Evolutionary conservation across 2,113 vertebrate species (phyloP).

Genomic region (Serilophus lunatus): DNA sequence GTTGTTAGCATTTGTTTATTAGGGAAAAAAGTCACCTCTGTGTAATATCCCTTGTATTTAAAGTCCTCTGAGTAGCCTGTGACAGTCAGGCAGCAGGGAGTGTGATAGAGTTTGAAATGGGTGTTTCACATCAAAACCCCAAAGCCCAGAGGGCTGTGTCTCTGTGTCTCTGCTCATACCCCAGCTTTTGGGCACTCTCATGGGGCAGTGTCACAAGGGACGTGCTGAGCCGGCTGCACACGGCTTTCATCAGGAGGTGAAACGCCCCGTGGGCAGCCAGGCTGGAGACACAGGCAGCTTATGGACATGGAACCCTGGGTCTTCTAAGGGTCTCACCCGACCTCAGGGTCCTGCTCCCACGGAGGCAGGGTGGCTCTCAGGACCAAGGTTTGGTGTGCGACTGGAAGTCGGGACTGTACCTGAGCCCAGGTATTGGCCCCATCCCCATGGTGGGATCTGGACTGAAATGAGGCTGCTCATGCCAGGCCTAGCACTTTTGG

Average conservation of each 20-base stretch:
- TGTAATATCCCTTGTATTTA: not conserved
- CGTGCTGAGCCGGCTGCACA: not conserved
- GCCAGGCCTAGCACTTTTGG: not conserved
- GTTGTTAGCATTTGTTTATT: not conserved
- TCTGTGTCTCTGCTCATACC: not conserved
- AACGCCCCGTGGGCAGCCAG: not conserved
- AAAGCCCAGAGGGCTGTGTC: not conserved
- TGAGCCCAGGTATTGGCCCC: fast-evolving
- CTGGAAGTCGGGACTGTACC: not conserved
- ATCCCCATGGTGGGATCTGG: not conserved
- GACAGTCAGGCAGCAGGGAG: fast-evolving
- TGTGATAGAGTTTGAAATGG: not conserved
- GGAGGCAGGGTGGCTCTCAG: not conserved
- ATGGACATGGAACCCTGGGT: fast-evolving
- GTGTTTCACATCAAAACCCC: not conserved
- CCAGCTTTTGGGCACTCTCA: fast-evolving
- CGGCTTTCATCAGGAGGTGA: not conserved
- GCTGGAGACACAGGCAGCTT: not conserved
- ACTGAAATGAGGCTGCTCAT: not conserved
- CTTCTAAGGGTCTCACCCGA: not conserved
- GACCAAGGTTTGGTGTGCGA: fast-evolving
- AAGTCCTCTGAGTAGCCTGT: not conserved
- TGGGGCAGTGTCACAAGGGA: not conserved
- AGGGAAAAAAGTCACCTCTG: not conserved
- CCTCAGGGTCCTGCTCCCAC: not conserved